phyloP scores from a whole-genome alignment of 2,797 vertebrate species.

The Delichon dasypus region DNA sequence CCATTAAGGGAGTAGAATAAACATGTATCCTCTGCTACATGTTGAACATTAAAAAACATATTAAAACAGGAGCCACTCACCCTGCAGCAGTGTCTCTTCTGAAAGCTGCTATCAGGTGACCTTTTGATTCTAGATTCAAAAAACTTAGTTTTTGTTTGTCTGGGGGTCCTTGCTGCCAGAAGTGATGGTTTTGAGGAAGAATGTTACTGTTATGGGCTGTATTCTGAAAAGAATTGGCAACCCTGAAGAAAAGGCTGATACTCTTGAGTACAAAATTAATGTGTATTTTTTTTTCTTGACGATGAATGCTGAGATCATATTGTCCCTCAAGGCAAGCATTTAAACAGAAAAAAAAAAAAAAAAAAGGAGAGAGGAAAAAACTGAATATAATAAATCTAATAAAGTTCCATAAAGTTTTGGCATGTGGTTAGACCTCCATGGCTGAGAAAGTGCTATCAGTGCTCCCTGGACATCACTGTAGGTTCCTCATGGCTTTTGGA shows the following conservation, averaged over 20 bases:
- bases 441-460: background rate
- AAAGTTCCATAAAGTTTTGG: background rate
- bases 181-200: background rate
- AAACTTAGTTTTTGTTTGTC: background rate
- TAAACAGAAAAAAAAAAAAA: background rate
- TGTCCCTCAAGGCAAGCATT: background rate
- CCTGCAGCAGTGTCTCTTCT: background rate
- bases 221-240: background rate
- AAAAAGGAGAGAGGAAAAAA: background rate
- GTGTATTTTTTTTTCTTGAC: background rate
- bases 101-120: background rate
- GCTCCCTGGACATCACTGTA: background rate
- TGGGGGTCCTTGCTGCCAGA: background rate
- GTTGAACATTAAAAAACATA: background rate
- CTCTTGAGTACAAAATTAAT: background rate
- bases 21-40: background rate
- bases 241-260: background rate
- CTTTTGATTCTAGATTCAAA: background rate
- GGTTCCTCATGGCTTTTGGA: background rate
- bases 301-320: background rate
- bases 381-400: background rate
- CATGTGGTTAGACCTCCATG: background rate
- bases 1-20: background rate
- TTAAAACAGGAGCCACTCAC: background rate
- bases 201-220: background rate